Evolutionary conservation across 2,797 vertebrate genomes (phyloP), one percentile per base, ranked within the genome.

Genomic region (Sus cebifrons): DNA sequence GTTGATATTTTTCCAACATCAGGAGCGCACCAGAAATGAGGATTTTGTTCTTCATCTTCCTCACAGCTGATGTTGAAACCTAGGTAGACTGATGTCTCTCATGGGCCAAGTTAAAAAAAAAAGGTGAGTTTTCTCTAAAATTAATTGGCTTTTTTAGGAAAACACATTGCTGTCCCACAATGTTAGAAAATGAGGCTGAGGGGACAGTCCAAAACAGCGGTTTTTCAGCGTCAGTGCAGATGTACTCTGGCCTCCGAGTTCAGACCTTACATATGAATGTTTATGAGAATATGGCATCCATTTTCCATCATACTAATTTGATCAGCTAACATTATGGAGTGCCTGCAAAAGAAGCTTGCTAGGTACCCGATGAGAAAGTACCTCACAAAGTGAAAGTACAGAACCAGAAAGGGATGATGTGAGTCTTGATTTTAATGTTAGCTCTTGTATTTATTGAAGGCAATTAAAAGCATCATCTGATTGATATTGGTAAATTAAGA

Each of bases 11-110:
- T 98, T 88, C 94, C 93, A 97, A 97, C 98, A 98, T 98, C 98
- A 98, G 98, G 98, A 98, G 97, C 16, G 73, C 97, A 97, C 97
- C 97, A 98, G 96, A 98, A 98, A 98, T 98, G 97, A 97, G 97
- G 97, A 97, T 98, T 96, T 98, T 95, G 97, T 98, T 98, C 97
- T 98, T 97, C 85, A 70, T 95, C 86, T 91, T 98, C 98, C 97
- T 98, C 95, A 25, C 64, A 79, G 86, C 98, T 98, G 97, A 98
- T 97, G 96, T 96, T 96, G 71, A 98, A 98, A 98, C 87, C 95
- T 98, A 98, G 96, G 96, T 97, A 95, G 70, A 3, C 6, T 6
- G 91, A 65, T n/a, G 18, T 2, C 56, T 54, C 68, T 93, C 95
- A 71, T 11, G 87, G 93, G n/a, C 89, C 97, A 97, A 97, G 98